These are phyloP conservation scores for Corvus hawaiiensis DNA, from an alignment of 2,113 vertebrate genomes.

Conservation along the genomic window DNA sequence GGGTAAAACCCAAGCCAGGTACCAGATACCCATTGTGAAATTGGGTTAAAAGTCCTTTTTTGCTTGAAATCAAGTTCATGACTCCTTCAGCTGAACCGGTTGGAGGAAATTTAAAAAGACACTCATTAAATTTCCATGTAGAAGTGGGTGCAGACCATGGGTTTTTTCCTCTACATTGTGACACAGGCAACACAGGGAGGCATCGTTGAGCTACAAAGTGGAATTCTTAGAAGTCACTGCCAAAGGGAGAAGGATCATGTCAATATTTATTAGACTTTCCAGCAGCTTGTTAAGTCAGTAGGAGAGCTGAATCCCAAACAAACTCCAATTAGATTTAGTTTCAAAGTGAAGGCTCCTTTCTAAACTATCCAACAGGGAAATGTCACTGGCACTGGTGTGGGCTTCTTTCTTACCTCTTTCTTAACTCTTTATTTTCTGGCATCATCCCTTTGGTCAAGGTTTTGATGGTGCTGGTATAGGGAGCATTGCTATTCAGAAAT, in stretches of 20 bases:
- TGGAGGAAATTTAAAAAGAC: neutral
- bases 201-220: neutral
- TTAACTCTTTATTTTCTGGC: neutral
- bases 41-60: neutral
- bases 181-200: conserved; percentile 7
- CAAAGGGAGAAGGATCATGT: neutral
- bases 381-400: neutral
- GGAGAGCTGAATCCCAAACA: conserved; percentile 45
- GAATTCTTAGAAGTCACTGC: neutral
- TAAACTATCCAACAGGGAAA: neutral
- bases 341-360: neutral
- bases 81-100: neutral
- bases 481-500: neutral
- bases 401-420: neutral
- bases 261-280: conserved; percentile 49
- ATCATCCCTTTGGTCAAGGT: neutral
- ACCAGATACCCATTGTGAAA: neutral
- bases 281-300: conserved; percentile 34
- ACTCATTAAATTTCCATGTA: neutral
- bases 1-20: neutral
- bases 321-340: conserved; percentile 44
- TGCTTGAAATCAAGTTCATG: neutral
- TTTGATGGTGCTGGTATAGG: neutral
- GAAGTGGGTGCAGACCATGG: neutral
- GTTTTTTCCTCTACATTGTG: neutral